Percentiles rank a stretch among this genome's conserved stretches.
phyloP scores from a whole-genome alignment of 2,888 invertebrate genomes.

The Conops quadrifasciatus region DNA sequence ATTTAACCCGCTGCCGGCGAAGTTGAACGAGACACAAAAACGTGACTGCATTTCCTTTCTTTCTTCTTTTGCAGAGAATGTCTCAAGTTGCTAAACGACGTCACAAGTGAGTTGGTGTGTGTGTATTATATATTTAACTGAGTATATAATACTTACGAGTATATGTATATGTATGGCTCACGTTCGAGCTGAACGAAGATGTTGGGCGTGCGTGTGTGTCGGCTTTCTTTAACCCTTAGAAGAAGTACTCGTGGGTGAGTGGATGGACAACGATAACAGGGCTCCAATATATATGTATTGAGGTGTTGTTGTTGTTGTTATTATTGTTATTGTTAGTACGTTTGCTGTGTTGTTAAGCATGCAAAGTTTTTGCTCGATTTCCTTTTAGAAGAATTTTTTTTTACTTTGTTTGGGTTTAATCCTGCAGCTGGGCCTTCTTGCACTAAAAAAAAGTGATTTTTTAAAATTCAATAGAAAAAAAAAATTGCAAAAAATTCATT shows the following conservation, averaged over 20 bases:
- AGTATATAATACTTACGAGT: not conserved
- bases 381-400: conserved; percentile 38
- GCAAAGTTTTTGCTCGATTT: conserved; percentile 50
- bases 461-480: too few relatives aligned
- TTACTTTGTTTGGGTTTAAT: conserved; percentile 7
- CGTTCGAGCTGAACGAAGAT: conserved; percentile 46
- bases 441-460: too few relatives aligned
- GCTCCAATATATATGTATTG: too few relatives aligned
- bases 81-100: too few relatives aligned
- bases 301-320: conserved; percentile 14
- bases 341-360: conserved; percentile 43
- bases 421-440: conserved; percentile 3
- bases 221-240: too few relatives aligned
- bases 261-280: too few relatives aligned
- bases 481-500: too few relatives aligned
- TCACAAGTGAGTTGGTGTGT: not conserved
- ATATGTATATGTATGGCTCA: not conserved
- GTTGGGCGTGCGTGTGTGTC: conserved; percentile 40
- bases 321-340: conserved; percentile 4
- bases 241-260: too few relatives aligned
- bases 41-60: conserved; percentile 15
- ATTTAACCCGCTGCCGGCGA: conserved; percentile 25
- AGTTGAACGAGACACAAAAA: not conserved
- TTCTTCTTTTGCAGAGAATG: too few relatives aligned
- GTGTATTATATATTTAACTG: too few relatives aligned